Base-by-base conservation (phyloP, 2,113 vertebrate species). In the Chaetorhynchus papuensis region DNA sequence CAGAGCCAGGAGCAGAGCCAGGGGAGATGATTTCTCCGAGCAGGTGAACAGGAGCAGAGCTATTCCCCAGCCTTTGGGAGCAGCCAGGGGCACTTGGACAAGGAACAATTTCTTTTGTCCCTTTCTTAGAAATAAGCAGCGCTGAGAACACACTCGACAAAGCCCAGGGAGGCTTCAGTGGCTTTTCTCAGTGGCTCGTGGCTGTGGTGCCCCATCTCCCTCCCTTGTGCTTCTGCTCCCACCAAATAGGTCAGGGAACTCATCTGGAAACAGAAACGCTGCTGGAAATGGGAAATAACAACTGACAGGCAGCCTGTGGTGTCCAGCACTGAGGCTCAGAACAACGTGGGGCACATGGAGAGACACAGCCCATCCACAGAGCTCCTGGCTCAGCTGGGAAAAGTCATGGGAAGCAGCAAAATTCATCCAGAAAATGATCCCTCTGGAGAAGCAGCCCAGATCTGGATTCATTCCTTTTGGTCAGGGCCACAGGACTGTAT, bases 261-360 rank as follows among this genome's bases (percentile, higher is more conserved):
- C 41, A 86, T 60, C 33, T 41, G 65, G 60, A 49, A 83, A 68
- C 42, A 95, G 68, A 94, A 92, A 59, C 0, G 0, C 23, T 69
- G 65, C 13, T 78, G 83, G 71, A 82, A 93, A 68, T n/a, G 24
- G 41, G 72, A 64, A 81, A 81, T 49, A 83, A 56, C 30, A 86
- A 57, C 33, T 9, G 47, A 22, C 13, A 76, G 52, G 64, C 75
- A 44, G 59, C 21, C 54, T 23, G 13, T 17, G 44, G 60, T 64
- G 64, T 11, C 68, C 4, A 1, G 65, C 49, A 33, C 9, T 3
- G 68, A 65, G 60, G 66, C 13, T 89, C 59, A 31, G 57, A 56
- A 21, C 27, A 52, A 30, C 0, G 0, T 9, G 37, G 23, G 19
- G 10, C 56, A 65, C 1, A 0, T 27, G 39, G 42, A 77, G 23